Evolutionary conservation across 1,140 invertebrate species (phyloP).

Genomic region (Magallana gigas): DNA sequence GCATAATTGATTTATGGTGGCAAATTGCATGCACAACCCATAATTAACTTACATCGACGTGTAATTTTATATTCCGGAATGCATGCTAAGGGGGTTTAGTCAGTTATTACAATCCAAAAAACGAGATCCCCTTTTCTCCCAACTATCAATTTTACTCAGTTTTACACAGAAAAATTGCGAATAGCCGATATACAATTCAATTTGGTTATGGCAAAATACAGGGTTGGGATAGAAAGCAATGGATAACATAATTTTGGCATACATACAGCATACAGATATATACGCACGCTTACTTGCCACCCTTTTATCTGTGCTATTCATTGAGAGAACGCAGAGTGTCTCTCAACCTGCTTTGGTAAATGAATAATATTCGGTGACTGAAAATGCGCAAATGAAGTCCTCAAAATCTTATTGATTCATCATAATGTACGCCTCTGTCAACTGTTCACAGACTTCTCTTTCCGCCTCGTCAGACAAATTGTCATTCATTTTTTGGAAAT

Average conservation of each 20-base stretch:
- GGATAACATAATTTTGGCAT: no score
- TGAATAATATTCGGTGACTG: neutral
- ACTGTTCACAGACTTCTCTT: neutral
- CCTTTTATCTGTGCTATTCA: neutral
- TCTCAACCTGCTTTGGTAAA: neutral
- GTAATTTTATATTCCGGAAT: conserved; percentile 22
- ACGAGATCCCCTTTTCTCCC: neutral
- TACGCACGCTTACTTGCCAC: no score
- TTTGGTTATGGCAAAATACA: no score
- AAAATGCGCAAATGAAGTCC: conserved; percentile 18
- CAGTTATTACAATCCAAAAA: neutral
- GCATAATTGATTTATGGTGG: conserved; percentile 36
- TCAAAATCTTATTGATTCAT: conserved; percentile 14
- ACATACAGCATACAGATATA: no score
- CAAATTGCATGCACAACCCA: conserved; percentile 27
- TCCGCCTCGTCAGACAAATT: neutral
- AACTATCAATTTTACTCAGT: neutral
- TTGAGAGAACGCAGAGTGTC: neutral
- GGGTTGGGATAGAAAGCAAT: no score
- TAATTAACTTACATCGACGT: conserved; percentile 20
- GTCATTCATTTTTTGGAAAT: neutral
- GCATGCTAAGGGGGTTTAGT: neutral
- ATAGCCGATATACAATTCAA: neutral
- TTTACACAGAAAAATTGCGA: neutral
- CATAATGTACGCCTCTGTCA: neutral